These are phyloP conservation scores for Platysternon megacephalum DNA, from an alignment of 2,113 vertebrate species.

Conservation along the genomic window DNA sequence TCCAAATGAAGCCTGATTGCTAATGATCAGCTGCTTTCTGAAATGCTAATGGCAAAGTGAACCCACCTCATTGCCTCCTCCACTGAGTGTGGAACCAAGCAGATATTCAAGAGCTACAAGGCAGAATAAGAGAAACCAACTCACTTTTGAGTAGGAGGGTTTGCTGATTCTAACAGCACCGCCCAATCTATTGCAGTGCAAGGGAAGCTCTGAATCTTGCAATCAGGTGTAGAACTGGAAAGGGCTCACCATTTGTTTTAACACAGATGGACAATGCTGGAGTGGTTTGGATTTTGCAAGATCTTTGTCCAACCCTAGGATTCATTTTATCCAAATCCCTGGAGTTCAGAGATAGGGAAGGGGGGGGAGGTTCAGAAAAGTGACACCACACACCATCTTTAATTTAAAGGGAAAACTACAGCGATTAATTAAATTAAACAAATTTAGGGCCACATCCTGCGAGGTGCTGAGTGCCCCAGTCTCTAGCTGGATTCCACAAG, in stretches of 20 bases:
- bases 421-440: not conserved
- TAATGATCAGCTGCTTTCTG: slow-evolving; percentile 2
- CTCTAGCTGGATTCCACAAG: not conserved
- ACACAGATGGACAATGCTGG: not conserved
- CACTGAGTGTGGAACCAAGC: rapidly evolving
- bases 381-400: too few relatives aligned
- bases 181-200: not conserved
- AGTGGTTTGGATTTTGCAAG: not conserved
- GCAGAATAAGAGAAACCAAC: not conserved
- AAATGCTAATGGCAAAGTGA: not conserved
- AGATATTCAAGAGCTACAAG: not conserved
- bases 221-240: not conserved
- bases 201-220: not conserved
- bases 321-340: not conserved
- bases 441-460: not conserved
- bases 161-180: not conserved
- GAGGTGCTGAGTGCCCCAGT: too few relatives aligned
- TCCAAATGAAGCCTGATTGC: not conserved
- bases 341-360: not conserved
- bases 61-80: not conserved
- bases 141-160: not conserved
- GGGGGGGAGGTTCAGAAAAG: not conserved
- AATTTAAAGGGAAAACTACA: too few relatives aligned
- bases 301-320: not conserved
- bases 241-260: not conserved